Evolutionary conservation across 1,140 invertebrate genomes (phyloP).

Genomic region (Drosophila pseudoananassae): DNA sequence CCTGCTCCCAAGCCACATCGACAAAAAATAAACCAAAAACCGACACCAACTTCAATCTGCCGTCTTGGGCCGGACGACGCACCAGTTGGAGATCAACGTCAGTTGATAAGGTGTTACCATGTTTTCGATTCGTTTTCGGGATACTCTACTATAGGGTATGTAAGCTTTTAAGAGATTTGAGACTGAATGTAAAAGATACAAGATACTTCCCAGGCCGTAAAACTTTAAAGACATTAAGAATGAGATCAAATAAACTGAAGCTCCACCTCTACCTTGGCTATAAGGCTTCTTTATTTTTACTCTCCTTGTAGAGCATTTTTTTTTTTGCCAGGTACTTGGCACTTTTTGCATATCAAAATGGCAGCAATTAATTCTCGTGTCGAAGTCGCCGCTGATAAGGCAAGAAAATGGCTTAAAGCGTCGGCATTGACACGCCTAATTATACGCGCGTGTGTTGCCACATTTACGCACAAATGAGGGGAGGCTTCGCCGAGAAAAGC

Average conservation of each 20-base stretch:
- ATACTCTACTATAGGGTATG: conserved; percentile 17
- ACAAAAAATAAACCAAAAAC: conserved; percentile 19
- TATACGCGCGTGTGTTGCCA: conserved; percentile 71
- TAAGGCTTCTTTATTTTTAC: conserved; percentile 13
- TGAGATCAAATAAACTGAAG: neutral
- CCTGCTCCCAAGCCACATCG: conserved; percentile 8
- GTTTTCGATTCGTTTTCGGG: conserved; percentile 28
- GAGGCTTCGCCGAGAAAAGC: conserved; percentile 48
- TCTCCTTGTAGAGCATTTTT: conserved; percentile 18
- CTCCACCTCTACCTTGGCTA: too few species aligned
- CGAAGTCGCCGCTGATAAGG: conserved; percentile 60
- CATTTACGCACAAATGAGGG: conserved; percentile 70
- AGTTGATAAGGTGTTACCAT: conserved; percentile 61
- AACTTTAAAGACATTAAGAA: neutral
- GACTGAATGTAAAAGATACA: neutral
- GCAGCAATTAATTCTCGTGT: conserved; percentile 78
- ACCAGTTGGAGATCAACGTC: conserved; percentile 70
- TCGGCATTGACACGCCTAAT: conserved; percentile 77
- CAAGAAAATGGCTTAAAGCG: conserved; percentile 71
- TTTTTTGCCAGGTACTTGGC: conserved; percentile 48
- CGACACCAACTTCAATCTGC: conserved; percentile 45
- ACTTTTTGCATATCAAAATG: conserved; percentile 78
- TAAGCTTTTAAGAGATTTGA: neutral
- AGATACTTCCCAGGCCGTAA: neutral
- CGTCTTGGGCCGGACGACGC: conserved; percentile 47